These are phyloP conservation scores for Poeciliopsis infans DNA, from an alignment of 2,797 vertebrate species.

Conservation along the genomic window DNA sequence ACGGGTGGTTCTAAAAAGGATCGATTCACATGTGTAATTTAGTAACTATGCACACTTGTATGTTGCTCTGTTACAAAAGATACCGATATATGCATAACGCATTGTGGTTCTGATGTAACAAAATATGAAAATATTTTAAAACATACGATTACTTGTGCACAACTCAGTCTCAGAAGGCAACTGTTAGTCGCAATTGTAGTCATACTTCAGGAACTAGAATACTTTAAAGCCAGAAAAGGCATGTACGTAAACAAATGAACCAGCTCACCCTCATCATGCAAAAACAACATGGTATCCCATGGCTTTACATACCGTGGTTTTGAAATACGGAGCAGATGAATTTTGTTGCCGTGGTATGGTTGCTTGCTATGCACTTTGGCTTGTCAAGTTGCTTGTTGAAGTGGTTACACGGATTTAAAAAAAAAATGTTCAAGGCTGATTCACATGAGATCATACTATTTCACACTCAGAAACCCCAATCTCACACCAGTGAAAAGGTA, in stretches of 20 bases:
- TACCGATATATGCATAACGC: neutral
- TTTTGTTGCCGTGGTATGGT: slow-evolving; percentile 49
- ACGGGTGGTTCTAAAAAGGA: neutral
- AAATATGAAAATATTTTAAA: neutral
- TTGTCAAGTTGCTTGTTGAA: slow-evolving; percentile 66
- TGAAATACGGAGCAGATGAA: slow-evolving; percentile 39
- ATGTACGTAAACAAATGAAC: slow-evolving; percentile 10
- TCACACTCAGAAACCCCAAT: slow-evolving; percentile 68
- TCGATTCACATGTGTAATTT: neutral
- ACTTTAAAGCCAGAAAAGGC: slow-evolving; percentile 48
- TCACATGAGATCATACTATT: slow-evolving; percentile 65
- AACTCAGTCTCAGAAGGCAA: slow-evolving; percentile 21
- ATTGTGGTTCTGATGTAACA: neutral
- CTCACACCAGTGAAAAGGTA: slow-evolving; percentile 67
- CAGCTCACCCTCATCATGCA: slow-evolving; percentile 53
- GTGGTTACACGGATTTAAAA: slow-evolving; percentile 24
- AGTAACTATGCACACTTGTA: neutral
- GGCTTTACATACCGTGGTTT: slow-evolving; percentile 57
- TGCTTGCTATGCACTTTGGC: slow-evolving; percentile 64
- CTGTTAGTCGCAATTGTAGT: slow-evolving; percentile 21
- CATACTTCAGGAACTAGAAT: slow-evolving; percentile 23
- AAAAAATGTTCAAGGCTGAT: slow-evolving; percentile 62
- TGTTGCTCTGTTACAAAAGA: neutral
- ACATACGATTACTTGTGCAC: neutral
- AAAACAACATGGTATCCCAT: slow-evolving; percentile 55